Percentiles rank a stretch among this genome's conserved stretches.
phyloP scores from a whole-genome alignment of 2,888 invertebrate species.

The Drepana falcataria region DNA sequence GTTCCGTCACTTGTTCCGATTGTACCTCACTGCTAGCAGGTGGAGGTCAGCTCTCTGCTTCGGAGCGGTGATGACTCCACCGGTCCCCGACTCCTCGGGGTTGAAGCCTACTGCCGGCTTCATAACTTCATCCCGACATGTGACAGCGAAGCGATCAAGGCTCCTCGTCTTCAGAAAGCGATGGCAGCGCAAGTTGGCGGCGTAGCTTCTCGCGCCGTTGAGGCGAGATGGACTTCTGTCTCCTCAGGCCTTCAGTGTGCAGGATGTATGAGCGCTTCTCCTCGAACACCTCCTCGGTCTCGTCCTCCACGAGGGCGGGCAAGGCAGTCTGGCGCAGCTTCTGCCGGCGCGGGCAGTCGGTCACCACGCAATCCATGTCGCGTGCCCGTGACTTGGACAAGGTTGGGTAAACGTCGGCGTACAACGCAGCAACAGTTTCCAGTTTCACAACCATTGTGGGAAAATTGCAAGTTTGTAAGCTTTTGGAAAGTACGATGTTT shows the following conservation, averaged over 20 bases:
- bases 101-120: conserved; percentile 39
- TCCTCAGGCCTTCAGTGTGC: conserved; percentile 49
- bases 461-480: conserved; percentile 15
- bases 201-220: conserved; percentile 58
- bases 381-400: conserved; percentile 38
- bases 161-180: conserved; percentile 70
- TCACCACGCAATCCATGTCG: conserved; percentile 40
- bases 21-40: conserved; percentile 22
- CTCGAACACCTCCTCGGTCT: conserved; percentile 52
- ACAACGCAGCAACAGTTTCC: conserved; percentile 50
- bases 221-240: conserved; percentile 69
- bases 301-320: conserved; percentile 57
- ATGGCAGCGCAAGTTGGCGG: conserved; percentile 61
- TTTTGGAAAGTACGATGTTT: conserved; percentile 26
- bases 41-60: conserved; percentile 2
- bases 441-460: conserved; percentile 59
- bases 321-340: conserved; percentile 43
- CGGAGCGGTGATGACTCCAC: conserved; percentile 2
- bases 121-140: conserved; percentile 54
- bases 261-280: conserved; percentile 50
- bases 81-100: conserved; percentile 18
- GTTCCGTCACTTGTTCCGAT: conserved; percentile 24
- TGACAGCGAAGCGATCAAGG: conserved; percentile 47
- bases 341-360: conserved; percentile 49
- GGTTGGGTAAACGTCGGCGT: conserved; percentile 53